Base-by-base conservation (phyloP, 2,888 invertebrate species). In the Argyresthia goedartella region DNA sequence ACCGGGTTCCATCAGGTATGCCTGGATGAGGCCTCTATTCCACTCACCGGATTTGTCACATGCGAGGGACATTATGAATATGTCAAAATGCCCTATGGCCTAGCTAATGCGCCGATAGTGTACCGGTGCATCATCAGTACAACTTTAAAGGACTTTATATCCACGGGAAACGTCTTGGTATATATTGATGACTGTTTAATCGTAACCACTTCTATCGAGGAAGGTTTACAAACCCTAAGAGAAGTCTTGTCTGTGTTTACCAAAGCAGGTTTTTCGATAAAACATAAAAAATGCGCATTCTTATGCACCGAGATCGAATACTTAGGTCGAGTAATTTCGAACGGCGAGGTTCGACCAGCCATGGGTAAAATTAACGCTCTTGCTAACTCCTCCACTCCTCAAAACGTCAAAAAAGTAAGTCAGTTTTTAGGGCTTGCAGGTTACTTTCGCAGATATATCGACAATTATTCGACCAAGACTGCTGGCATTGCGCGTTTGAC, bases 261-360 rank as follows among this genome's bases (percentile, higher is more conserved):
- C 8, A 13, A 16, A 9, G 53, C 52, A 13, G 54, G 54, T 39
- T 56, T 55, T 59, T 60, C 54, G 9, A 51, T 49, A 7, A 56
- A 54, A 14, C 43, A 49, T 9, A 52, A 9, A 11, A 47, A 47
- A 35, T 52, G 52, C 39, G 4, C 13, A 4, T 52, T 52, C 33
- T 14, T 52, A 2, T 13, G 9, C 3, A 52, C 16, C 1, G 47
- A 52, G 16, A n/a, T 52, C 6, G 52, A 46, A 10, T 52, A 47
- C 33, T 13, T 51, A 7, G 51, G 51, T 2, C n/a, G 56, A 51
- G 10, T 57, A 0, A 50, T 60, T 14, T 45, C 53, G 35, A 36
- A 53, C 8, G 56, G 56, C 53, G 55, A 57, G 54, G 59, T 60
- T 34, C 43, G 57, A 39, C 60, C 60, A 46, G 54, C 55, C n/a